phyloP scores from a whole-genome alignment of 2,888 invertebrate species.

The Agrochola litura region DNA sequence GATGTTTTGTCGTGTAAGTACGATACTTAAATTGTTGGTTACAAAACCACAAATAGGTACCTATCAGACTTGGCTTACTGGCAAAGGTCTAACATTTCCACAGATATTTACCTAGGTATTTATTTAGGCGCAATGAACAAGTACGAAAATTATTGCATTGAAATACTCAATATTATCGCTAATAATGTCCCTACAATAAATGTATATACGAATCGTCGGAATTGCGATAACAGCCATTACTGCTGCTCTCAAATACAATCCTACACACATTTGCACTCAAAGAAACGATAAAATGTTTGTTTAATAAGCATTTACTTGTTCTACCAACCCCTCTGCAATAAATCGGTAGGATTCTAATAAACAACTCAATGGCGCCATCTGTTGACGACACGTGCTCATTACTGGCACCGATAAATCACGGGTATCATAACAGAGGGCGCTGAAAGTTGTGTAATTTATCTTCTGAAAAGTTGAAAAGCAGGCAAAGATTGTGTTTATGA shows the following conservation, averaged over 20 bases:
- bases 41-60: neutral
- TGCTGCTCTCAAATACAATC: conserved; percentile 14
- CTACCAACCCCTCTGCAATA: conserved; percentile 73
- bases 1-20: neutral
- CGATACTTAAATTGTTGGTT: neutral
- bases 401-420: conserved; percentile 83
- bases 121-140: neutral
- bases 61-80: neutral
- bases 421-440: conserved; percentile 84
- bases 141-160: neutral
- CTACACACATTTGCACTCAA: conserved; percentile 67
- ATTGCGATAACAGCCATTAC: conserved; percentile 15
- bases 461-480: conserved; percentile 68
- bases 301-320: conserved; percentile 64
- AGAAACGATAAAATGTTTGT: conserved; percentile 64
- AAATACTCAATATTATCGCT: neutral
- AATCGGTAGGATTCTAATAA: conserved; percentile 79
- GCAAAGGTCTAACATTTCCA: neutral
- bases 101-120: neutral
- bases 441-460: conserved; percentile 82
- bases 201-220: neutral
- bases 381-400: conserved; percentile 82
- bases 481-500: conserved; percentile 85
- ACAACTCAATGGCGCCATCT: conserved; percentile 83
- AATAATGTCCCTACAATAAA: neutral